phyloP scores from a whole-genome alignment of 2,797 vertebrate species.

The Picus viridis region DNA sequence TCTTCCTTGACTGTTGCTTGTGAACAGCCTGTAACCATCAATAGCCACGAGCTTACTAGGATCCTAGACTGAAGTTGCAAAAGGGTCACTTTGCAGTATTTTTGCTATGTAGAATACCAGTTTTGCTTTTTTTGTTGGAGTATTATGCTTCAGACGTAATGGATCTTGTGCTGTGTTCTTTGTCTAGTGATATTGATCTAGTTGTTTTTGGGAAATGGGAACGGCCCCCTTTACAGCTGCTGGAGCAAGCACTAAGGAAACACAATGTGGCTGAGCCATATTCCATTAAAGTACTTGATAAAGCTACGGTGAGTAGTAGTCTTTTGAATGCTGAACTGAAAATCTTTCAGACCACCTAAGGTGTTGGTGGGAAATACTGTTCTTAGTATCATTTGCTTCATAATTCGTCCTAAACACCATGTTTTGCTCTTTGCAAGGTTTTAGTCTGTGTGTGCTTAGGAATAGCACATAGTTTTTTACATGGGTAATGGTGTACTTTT shows the following conservation, averaged over 20 bases:
- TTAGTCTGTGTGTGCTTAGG: background rate
- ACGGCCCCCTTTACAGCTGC: conserved; percentile 90
- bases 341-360: background rate
- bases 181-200: conserved; percentile 93
- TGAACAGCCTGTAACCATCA: background rate
- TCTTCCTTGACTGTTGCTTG: background rate
- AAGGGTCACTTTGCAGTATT: background rate
- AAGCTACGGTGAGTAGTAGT: conserved; percentile 89
- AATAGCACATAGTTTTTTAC: background rate
- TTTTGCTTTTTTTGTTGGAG: background rate
- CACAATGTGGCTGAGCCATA: conserved; percentile 92
- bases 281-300: conserved; percentile 99
- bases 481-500: background rate
- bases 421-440: background rate
- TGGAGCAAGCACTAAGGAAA: conserved; percentile 95
- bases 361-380: background rate
- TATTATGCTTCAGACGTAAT: background rate
- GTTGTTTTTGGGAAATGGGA: conserved; percentile 99
- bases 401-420: background rate
- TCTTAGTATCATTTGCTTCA: background rate
- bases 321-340: background rate
- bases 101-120: background rate
- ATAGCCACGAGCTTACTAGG: background rate
- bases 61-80: background rate
- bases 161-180: background rate